Evolutionary conservation across 2,888 invertebrate genomes (phyloP), one percentile per base, ranked within the genome.

Genomic region (Acholoe squamosa): DNA sequence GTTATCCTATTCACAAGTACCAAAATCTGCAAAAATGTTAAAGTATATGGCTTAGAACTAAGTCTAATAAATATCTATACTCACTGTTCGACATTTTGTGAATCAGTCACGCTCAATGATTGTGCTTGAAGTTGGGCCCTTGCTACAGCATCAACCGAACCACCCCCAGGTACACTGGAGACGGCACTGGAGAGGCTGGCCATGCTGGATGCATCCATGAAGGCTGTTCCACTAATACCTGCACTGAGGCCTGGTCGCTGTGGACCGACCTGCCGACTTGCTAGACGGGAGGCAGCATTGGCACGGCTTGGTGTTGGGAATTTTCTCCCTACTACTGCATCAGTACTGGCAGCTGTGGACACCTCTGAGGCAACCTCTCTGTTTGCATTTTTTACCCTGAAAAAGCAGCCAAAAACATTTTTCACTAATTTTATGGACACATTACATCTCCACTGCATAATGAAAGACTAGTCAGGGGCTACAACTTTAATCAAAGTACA

Each of bases 181-280:
- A 89, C 84, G 34, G 34, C 76, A 80, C 89, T 89, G 25, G 86
- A 86, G 28, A 86, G 25, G 90, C 94, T 94, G 54, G 94, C 93
- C 52, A 94, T 90, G 91, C 94, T 94, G 84, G 93, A 92, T 52
- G 92, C 93, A 89, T 94, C 94, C 56, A 91, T 91, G 91, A 93
- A 94, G 14, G 94, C 94, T 71, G 94, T 93, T 10, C 95, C 95
- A 93, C 94, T 94, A 90, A 95, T 95, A 14, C 94, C 94, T 10
- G 94, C 93, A 92, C 95, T 95, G 33, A 95, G 92, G 19, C 93
- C 93, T 33, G 93, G 93, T 52, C 92, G 89, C 31, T 0, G 88
- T 28, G 31, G 51, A 25, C 67, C 51, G 19, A 76, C 31, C 89
- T 94, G 93, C 61, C 89, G 88, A 31, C 91, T 91, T 54, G 92